These are phyloP conservation scores for Marisa cornuarietis DNA, from an alignment of 1,140 invertebrate species.

Conservation along the genomic window DNA sequence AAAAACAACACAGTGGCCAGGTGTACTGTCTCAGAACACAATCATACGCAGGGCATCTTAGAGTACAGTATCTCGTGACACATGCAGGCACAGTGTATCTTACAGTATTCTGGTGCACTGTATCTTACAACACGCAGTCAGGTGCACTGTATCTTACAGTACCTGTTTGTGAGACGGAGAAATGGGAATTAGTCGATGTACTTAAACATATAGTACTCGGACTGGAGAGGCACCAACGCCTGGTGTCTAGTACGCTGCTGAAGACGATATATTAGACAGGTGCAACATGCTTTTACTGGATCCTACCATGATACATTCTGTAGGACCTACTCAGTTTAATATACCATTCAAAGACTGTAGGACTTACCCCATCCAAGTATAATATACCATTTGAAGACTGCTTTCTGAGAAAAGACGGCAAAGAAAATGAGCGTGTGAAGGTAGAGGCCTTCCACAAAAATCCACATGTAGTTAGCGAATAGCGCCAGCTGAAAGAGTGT, in stretches of 20 bases:
- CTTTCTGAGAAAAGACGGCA: conserved; percentile 78
- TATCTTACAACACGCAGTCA: too few species aligned
- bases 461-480: conserved; percentile 82
- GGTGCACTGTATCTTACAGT: too few species aligned
- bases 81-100: too few species aligned
- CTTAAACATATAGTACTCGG: too few species aligned
- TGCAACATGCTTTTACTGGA: background rate
- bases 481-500: conserved; percentile 79
- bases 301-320: background rate
- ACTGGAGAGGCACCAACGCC: too few species aligned
- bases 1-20: background rate
- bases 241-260: background rate
- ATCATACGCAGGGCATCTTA: too few species aligned
- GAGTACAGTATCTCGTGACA: too few species aligned
- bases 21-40: background rate
- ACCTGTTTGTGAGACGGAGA: too few species aligned
- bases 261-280: background rate
- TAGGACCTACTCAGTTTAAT: background rate
- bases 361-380: conserved; percentile 79
- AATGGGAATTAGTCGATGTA: too few species aligned
- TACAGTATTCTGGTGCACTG: too few species aligned
- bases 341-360: background rate
- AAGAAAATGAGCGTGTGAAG: conserved; percentile 81
- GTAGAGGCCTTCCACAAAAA: conserved; percentile 83
- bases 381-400: conserved; percentile 75